Base-by-base conservation (phyloP, 1,140 invertebrate species). In the Batillaria attramentaria region DNA sequence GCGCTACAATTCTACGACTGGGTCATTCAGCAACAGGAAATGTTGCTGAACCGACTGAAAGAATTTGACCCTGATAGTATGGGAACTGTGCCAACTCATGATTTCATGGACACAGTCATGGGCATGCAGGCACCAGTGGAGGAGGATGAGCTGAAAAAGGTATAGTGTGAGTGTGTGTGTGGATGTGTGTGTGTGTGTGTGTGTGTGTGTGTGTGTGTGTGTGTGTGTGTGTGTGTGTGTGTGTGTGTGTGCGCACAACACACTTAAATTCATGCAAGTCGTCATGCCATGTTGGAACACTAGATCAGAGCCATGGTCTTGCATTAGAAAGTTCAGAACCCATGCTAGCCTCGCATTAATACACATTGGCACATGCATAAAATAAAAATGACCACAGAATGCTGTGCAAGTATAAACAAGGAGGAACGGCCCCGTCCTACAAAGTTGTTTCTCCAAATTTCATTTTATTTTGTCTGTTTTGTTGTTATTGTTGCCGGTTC, bases 1-100 rank as follows among this genome's bases (percentile, higher is more conserved):
- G 85, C 85, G 31, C 85, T 91, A 8, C 76, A 77, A 18, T 78
- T 92, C 10, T 91, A 92, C 83, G 91, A 92, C 83, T 92, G 90
- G 88, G 80, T 85, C 20, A 83, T 78, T 68, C 86, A 84, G 33
- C 84, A 85, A 54, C 81, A 86, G 74, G 80, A 88, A 31, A 84
- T 84, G 78, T 42, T 92, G 2, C 77, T 85, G 31, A 86, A 89
- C 57, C 80, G 84, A 76, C 88, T 88, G 79, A 79, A 84, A 69
- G 84, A 87, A 60, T 85, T 83, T 83, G 91, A 91, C 73, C 84
- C 84, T 6, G 88, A 90, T 62, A 84, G 83, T 33, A 84, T 80
- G n/a, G 88, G 89, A 20, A 81, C 79, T 42, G 84, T 92, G 13
- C 35, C 81, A 5, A 86, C 84, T 54, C 84, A 86, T 72, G 87